Base-by-base conservation (phyloP, 2,888 invertebrate genomes). In the Tridacna crocea region DNA sequence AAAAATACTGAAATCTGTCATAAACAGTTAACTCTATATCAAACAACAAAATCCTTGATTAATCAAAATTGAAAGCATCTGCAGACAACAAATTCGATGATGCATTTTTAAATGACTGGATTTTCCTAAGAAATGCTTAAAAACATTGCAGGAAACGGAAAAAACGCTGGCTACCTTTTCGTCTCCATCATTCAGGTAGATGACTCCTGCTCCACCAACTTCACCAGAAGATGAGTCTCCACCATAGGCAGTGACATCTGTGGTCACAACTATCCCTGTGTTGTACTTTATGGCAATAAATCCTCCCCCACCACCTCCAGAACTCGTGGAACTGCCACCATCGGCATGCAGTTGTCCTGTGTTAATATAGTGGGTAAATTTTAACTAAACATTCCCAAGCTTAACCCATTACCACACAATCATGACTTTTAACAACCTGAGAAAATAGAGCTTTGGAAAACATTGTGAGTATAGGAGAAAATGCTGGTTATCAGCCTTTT, bases 221-320 rank as follows among this genome's bases (percentile, higher is more conserved):
- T 85, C 79, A 0, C 75, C 72, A 26, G 72, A 82, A 10, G 72
- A 24, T 17, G 78, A 60, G 13, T 51, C 70, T 0, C 89, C 88
- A 51, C 92, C 91, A 55, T 87, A 86, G 3, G 87, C 77, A 24
- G 77, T 88, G 4, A 88, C 73, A 19, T 79, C 55, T 13, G 86
- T 88, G 15, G 68, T 72, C 46, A 83, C 87, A 15, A 89, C 79
- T 48, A 84, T 80, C n/a, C 88, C 89, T 36, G n/a, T 72, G 12
- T 75, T 74, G 79, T 88, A 89, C 24, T 80, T 73, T 22, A 92
- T 65, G 27, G 87, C 79, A 10, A 92, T 85, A 58, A 89, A 79
- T 19, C 92, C 92, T 24, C 92, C 92, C n/a, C 90, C 91, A 61
- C 92, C 92, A 22, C 90, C 90, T n/a, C 89, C 88, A 24, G 66